These are phyloP conservation scores for Phanerotoma sp. DNA, from an alignment of 2,888 invertebrate genomes.

Conservation along the genomic window DNA sequence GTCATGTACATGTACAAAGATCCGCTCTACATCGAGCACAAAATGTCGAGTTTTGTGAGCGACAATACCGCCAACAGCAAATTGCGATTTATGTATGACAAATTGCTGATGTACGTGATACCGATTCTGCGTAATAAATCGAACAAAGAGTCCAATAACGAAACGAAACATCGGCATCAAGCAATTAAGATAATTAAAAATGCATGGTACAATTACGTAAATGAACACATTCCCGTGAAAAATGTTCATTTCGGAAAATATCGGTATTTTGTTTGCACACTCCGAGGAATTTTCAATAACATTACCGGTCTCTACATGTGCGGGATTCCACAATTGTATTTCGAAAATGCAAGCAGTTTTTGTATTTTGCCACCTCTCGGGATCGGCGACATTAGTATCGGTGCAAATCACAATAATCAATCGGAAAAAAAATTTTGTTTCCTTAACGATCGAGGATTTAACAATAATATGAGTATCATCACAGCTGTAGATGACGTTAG, in stretches of 20 bases:
- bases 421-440: background rate
- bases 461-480: background rate
- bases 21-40: background rate
- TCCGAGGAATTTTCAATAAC: background rate
- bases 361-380: background rate
- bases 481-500: background rate
- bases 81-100: background rate
- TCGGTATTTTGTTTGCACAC: background rate
- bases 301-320: background rate
- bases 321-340: background rate
- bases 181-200: background rate
- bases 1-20: slow-evolving; percentile 2
- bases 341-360: slow-evolving; percentile 1
- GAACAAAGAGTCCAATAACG: background rate
- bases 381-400: background rate
- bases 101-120: background rate
- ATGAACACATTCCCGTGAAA: slow-evolving; percentile 1
- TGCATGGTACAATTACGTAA: slow-evolving; percentile 1
- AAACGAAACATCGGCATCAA: background rate
- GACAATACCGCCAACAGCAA: background rate
- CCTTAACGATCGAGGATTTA: background rate
- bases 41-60: background rate
- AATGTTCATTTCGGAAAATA: background rate
- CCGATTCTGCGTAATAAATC: background rate
- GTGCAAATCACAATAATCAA: background rate